Conservation (phyloP, 92 coral and sea anemone genomes). For the Porites lobata region DNA sequence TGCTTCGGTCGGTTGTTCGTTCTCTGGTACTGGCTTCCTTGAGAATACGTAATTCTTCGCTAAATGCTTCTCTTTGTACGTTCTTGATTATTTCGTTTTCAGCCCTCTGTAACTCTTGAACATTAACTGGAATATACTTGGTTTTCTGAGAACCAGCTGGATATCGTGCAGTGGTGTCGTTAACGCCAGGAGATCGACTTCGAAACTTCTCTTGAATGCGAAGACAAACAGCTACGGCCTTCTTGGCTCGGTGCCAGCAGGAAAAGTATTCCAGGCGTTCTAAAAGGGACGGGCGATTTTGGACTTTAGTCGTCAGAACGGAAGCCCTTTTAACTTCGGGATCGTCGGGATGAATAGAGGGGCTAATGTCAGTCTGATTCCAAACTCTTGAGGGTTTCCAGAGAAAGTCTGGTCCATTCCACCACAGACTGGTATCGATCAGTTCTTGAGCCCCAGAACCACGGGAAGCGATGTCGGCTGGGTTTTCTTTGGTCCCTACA, state of each 20-base stretch:
- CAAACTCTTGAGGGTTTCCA: background rate
- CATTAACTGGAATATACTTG: background rate
- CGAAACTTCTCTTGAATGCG: background rate
- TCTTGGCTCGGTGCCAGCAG: background rate
- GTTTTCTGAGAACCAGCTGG: background rate
- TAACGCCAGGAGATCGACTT: background rate
- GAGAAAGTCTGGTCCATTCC: too few species aligned
- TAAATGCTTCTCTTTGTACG: background rate
- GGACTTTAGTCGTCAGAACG: background rate
- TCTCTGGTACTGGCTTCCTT: background rate
- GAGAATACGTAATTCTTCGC: background rate
- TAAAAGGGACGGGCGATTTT: slow-evolving; percentile 14
- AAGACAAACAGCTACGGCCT: background rate
- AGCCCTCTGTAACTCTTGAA: slow-evolving; percentile 14
- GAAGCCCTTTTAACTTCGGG: slow-evolving; percentile 27
- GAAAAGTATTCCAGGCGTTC: background rate
- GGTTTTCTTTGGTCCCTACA: slow-evolving; percentile 48
- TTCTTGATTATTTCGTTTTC: background rate
- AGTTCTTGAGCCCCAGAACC: background rate
- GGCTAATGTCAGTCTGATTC: background rate
- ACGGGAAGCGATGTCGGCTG: slow-evolving; percentile 62
- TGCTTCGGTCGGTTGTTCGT: background rate
- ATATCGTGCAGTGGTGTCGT: too few species aligned
- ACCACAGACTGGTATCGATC: too few species aligned
- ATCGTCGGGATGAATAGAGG: slow-evolving; percentile 21